phyloP scores from a whole-genome alignment of 1,140 invertebrate genomes.

The Drosophila ogumai region DNA sequence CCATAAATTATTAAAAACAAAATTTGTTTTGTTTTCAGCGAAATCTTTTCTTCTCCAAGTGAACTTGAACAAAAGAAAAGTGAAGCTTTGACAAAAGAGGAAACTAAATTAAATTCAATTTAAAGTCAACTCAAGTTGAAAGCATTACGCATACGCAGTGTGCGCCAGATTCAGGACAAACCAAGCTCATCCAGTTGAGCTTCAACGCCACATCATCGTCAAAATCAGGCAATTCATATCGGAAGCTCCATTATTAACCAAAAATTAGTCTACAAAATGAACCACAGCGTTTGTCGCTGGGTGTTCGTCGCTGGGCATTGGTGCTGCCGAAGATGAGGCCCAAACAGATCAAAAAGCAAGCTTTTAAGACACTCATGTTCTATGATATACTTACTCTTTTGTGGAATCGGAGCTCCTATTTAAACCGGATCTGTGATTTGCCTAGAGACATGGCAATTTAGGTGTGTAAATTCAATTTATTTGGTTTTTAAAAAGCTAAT shows the following conservation, averaged over 20 bases:
- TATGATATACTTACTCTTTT: background rate
- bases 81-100: background rate
- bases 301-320: background rate
- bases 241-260: slow-evolving; percentile 38
- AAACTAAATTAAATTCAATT: slow-evolving; percentile 9
- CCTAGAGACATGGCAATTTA: background rate
- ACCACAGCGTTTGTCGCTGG: slow-evolving; percentile 7
- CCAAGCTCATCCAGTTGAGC: slow-evolving; percentile 3
- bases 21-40: too few species aligned
- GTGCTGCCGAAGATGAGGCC: slow-evolving; percentile 5
- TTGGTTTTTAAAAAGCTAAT: background rate
- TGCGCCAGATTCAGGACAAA: background rate
- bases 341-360: slow-evolving; percentile 3
- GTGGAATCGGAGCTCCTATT: background rate
- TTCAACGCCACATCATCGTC: slow-evolving; percentile 10
- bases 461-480: background rate
- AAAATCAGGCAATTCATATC: slow-evolving; percentile 27
- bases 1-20: background rate
- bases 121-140: slow-evolving; percentile 3
- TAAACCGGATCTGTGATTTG: background rate
- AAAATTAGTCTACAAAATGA: slow-evolving; percentile 31
- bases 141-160: slow-evolving; percentile 43
- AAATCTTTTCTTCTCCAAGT: background rate
- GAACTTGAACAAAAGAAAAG: background rate
- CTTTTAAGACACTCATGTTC: slow-evolving; percentile 18